These are phyloP conservation scores for Thrips palmi DNA, from an alignment of 1,140 invertebrate species.

Conservation along the genomic window DNA sequence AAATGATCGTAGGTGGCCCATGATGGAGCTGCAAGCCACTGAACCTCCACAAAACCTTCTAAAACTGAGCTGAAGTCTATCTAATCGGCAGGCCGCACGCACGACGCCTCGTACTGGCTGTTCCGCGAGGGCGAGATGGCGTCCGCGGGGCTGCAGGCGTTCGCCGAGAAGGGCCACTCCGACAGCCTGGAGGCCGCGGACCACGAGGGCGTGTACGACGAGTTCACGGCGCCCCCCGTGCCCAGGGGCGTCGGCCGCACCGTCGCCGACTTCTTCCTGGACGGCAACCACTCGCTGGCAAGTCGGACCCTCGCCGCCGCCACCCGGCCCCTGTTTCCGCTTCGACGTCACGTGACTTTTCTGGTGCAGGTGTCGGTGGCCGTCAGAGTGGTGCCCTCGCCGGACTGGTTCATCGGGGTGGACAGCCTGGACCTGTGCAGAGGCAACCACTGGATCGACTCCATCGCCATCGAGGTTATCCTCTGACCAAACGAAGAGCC, in stretches of 20 bases:
- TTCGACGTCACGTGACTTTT: conserved; percentile 12
- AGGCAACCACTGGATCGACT: conserved; percentile 39
- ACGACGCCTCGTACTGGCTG: conserved; percentile 57
- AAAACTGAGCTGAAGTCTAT: too few relatives aligned
- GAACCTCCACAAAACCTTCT: too few relatives aligned
- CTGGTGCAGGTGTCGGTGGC: conserved; percentile 28
- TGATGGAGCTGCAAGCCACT: too few relatives aligned
- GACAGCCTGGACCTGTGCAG: conserved; percentile 38
- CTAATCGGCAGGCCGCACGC: conserved; percentile 73
- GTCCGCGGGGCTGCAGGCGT: conserved; percentile 51
- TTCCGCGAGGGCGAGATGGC: conserved; percentile 61
- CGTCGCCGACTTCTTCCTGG: conserved; percentile 70
- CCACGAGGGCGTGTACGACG: conserved; percentile 47
- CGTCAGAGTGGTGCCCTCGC: conserved; percentile 32
- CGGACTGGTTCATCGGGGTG: conserved; percentile 51
- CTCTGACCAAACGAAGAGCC: not conserved
- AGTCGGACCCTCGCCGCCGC: too few relatives aligned
- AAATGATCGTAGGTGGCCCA: too few relatives aligned
- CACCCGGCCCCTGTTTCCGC: conserved; percentile 3
- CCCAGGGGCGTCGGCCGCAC: conserved; percentile 54
- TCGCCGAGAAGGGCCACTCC: conserved; percentile 61
- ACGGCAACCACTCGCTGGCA: conserved; percentile 71
- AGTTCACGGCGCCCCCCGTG: conserved; percentile 63
- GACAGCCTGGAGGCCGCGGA: conserved; percentile 43
- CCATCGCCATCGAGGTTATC: conserved; percentile 30